Percentiles rank a stretch among this genome's conserved stretches.
Evolutionary conservation across 2,797 vertebrate species (phyloP).

Genomic region (Amphiprion clarkii): DNA sequence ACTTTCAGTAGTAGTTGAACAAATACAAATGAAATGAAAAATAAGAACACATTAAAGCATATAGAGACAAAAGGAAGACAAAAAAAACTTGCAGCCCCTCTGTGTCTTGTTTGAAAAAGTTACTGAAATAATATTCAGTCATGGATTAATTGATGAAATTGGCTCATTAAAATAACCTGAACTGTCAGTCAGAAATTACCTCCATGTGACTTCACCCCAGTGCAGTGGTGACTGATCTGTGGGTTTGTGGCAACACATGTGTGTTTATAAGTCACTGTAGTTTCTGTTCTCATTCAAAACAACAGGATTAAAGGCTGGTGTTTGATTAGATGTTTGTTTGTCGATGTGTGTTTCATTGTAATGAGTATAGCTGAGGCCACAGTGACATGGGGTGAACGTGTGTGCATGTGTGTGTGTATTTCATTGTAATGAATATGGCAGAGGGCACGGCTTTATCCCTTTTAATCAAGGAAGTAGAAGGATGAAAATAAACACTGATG

Average conservation of each 20-base stretch:
- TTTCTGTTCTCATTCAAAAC: constrained; percentile 65
- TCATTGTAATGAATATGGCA: constrained; percentile 71
- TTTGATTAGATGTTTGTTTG: constrained; percentile 80
- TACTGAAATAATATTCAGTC: too few species aligned
- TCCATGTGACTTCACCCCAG: background rate
- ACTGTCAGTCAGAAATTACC: constrained; percentile 1
- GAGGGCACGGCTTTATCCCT: constrained; percentile 64
- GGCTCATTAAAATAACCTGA: background rate
- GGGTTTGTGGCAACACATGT: constrained; percentile 17
- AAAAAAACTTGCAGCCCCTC: too few species aligned
- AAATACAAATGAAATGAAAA: too few species aligned
- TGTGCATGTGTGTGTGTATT: constrained; percentile 44
- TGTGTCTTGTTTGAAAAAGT: too few species aligned
- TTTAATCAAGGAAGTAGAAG: constrained; percentile 78
- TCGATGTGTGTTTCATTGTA: constrained; percentile 67
- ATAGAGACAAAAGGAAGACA: too few species aligned
- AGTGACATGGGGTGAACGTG: constrained; percentile 19
- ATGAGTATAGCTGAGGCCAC: constrained; percentile 55
- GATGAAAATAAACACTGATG: constrained; percentile 69
- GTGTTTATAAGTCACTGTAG: constrained; percentile 26
- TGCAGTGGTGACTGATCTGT: background rate
- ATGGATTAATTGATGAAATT: background rate
- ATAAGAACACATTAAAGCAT: too few species aligned
- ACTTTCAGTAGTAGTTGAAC: too few species aligned
- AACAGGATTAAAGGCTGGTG: constrained; percentile 76